phyloP scores from a whole-genome alignment of 2,888 invertebrate species.

The Scaptomyza cyrtandrae region DNA sequence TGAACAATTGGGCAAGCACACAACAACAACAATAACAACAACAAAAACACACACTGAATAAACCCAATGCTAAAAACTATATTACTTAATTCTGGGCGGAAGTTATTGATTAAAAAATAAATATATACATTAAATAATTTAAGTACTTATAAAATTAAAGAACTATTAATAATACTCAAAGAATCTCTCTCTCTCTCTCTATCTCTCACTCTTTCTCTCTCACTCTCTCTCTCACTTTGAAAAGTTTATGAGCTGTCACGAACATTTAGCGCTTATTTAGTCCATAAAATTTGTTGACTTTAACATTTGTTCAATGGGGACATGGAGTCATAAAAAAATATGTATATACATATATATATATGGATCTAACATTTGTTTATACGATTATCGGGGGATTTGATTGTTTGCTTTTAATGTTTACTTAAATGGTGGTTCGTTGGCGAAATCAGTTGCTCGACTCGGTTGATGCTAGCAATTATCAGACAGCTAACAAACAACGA shows the following conservation, averaged over 20 bases:
- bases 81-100: no score
- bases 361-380: background rate
- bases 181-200: background rate
- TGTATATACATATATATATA: no score
- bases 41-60: background rate
- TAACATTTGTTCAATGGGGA: conserved; percentile 9
- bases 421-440: conserved; percentile 41
- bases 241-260: conserved; percentile 17
- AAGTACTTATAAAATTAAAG: no score
- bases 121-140: no score
- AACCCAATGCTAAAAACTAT: no score
- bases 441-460: background rate
- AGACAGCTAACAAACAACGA: background rate
- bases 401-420: conserved; percentile 35
- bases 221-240: background rate
- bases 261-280: conserved; percentile 52
- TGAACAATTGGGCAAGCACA: conserved; percentile 31
- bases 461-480: conserved; percentile 2
- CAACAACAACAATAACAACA: no score
- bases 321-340: background rate
- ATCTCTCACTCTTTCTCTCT: background rate
- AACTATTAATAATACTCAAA: no score
- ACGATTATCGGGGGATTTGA: background rate
- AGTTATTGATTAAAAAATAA: no score
- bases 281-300: conserved; percentile 37